Evolutionary conservation across 2,113 vertebrate species (phyloP), one percentile per base, ranked within the genome.

Genomic region (Chinchilla lanigera): DNA sequence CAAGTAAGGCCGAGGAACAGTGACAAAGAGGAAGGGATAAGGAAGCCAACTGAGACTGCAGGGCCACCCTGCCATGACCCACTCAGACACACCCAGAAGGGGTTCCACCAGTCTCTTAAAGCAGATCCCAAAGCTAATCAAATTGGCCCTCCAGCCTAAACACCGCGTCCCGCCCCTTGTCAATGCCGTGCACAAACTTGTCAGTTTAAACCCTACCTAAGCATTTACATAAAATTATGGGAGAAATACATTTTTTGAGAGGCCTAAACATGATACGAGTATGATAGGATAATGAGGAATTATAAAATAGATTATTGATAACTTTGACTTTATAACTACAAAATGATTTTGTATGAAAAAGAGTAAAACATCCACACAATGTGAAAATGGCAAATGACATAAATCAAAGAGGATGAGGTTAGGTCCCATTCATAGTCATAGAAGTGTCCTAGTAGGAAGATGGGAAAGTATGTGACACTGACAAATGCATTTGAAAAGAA

Each of bases 331-430:
- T 52, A 8, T 35, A 77, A 67, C 20, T 95, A 89, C 5, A 89
- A 90, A 83, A 69, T 47, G 22, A 93, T 82, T 83, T 91, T 71
- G 16, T 38, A 63, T 17, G 6, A 85, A 44, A 91, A 90, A 93
- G 86, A 94, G 50, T 56, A 65, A 86, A 73, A 41, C 16, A 54
- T 2, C 26, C 52, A 67, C 77, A 17, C 35, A 87, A 85, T 93
- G 35, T 33, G 50, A 82, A 87, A 91, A 44, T 75, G 30, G 50
- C 7, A 88, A 75, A 58, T 58, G 24, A 69, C 22, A 58, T 28
- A 69, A 63, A 80, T 67, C 30, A 93, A 93, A 75, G 35, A 22
- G 7, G 10, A 77, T 65, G 20, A 67, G 4, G 5, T 50, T 41
- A 10, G 80, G n/a, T 1, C 8, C 12, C 7, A n/a, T 52, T 93